Base-by-base conservation (phyloP, 2,888 invertebrate genomes). In the Rhingia rostrata region DNA sequence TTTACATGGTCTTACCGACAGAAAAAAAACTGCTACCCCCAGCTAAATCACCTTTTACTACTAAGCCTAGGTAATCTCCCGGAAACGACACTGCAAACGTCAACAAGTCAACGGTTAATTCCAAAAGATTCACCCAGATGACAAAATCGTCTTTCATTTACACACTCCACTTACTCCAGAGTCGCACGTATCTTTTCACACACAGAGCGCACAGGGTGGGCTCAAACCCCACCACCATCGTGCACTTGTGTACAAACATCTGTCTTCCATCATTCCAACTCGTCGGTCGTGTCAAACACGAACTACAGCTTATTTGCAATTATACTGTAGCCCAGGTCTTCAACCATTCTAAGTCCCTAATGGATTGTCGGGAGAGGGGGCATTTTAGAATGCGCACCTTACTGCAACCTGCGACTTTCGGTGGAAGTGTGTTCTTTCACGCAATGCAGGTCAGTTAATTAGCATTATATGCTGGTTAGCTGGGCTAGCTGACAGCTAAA, bases 401-500 rank as follows among this genome's bases (percentile, higher is more conserved):
- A 66, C 45, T 45, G 61, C 33, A 63, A 43, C n/a, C 43, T 39
- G 14, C 22, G 12, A 14, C 5, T 63, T 30, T 39, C 22, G 3
- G 47, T 60, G 66, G 73, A 73, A 81, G 81, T 64, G 66, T 72
- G 64, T 69, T 74, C 69, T 64, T 74, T 69, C 81, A 72, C 67
- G 72, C 85, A 72, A 85, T 85, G 72, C 85, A 85, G 85, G 85
- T 85, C 85, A 85, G 49, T 75, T 77, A 75, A 81, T 77, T 85
- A 80, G 66, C 80, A 80, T 80, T 80, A 84, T 37, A 58, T 67
- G 63, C 72, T 61, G 78, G n/a, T n/a, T n/a, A n/a, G 67, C 53
- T 22, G 22, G 22, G 22, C 22, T 22, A 22, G 22, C 22, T 22
- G 22, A 22, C 22, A 22, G 22, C 1, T 2, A 22, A 22, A 2